Percentiles rank a stretch among this genome's conserved stretches.
These are phyloP conservation scores for Thymelicus lineola DNA, from an alignment of 2,888 invertebrate genomes.

Conservation along the genomic window DNA sequence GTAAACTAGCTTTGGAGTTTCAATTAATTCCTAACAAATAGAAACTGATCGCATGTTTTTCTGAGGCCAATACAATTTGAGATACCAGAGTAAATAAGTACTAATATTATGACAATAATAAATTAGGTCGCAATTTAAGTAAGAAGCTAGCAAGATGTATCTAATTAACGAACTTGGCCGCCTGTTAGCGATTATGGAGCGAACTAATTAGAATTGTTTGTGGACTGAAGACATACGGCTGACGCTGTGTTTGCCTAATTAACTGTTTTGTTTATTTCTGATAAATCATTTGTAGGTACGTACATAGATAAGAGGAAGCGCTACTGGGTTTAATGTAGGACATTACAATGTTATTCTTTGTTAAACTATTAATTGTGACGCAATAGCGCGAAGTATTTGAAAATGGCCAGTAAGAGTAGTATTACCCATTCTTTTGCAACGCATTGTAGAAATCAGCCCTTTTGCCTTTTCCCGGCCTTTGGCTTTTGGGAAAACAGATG, in stretches of 20 bases:
- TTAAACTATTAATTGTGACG: not conserved
- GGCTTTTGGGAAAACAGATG: no score
- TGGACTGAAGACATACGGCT: constrained; percentile 52
- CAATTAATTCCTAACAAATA: no score
- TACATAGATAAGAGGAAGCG: not conserved
- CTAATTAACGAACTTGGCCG: constrained; percentile 40
- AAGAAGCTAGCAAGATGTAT: constrained; percentile 30
- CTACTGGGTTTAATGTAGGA: not conserved
- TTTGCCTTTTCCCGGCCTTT: no score
- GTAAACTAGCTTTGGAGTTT: no score
- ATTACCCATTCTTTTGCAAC: no score
- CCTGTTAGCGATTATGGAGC: constrained; percentile 53
- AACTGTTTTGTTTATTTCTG: constrained; percentile 65
- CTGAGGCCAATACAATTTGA: no score
- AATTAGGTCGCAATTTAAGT: not conserved
- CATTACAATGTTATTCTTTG: not conserved
- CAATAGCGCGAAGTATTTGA: no score
- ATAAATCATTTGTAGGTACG: constrained; percentile 49
- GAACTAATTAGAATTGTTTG: constrained; percentile 57
- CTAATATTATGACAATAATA: not conserved
- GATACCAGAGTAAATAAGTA: no score
- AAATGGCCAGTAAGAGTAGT: no score
- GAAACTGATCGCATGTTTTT: no score
- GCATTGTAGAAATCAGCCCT: no score
- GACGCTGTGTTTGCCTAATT: constrained; percentile 56